Evolutionary conservation across 2,797 vertebrate genomes (phyloP), one percentile per base, ranked within the genome.

Genomic region (Luscinia luscinia): DNA sequence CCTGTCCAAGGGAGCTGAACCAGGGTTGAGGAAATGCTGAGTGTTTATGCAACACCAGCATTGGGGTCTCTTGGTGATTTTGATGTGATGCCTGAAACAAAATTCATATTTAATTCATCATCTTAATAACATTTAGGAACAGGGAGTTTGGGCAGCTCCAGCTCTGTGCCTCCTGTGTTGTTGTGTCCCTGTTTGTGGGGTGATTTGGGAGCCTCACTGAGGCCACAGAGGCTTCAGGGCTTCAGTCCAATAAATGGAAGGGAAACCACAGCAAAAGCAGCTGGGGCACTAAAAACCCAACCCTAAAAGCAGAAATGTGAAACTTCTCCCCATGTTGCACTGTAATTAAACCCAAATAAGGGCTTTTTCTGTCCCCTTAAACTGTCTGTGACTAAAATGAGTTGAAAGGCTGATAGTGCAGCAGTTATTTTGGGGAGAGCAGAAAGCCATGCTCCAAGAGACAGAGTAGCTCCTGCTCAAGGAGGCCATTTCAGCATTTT

Each of bases 51-150:
- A 77, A 36, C 82, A 67, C 57, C 2, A 88, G 55, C 3, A 0
- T 16, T 6, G 6, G 3, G 36, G 38, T 64, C 66, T 95, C 76
- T 18, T 15, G 88, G 77, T 61, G 88, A 16, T 90, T 61, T n/a
- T 22, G 58, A 69, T 72, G 62, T 59, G 57, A 30, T 0, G 27
- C 54, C 77, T 68, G 66, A 75, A 88, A 88, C 58, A 78, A 91
- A 96, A 86, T 75, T 75, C 52, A 81, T 95, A 45, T 96, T 94
- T 95, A 88, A 94, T 95, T 95, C 74, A 84, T 78, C 36, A 1
- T 30, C 38, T 68, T 68, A 68, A 84, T 68, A 49, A 51, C 24
- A 3, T 58, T 69, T 10, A 30, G 12, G 79, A 82, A 12, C 36
- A 3, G 0, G 0, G 32, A 40, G 45, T 45, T 26, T 10, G 18